phyloP scores from a whole-genome alignment of 2,888 invertebrate genomes.

The Notodonta ziczac region DNA sequence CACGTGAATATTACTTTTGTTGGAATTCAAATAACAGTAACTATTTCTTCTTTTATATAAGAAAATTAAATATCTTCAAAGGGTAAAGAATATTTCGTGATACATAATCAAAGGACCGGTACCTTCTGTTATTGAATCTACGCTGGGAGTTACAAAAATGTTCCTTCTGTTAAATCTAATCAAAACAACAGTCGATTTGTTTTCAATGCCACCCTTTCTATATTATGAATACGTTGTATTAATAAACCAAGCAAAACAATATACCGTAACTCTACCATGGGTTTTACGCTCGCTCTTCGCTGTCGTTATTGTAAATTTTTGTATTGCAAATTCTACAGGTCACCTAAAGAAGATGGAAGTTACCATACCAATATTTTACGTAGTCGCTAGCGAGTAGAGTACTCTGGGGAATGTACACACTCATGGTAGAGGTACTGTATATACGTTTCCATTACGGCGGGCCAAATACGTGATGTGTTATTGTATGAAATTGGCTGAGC shows the following conservation, averaged over 20 bases:
- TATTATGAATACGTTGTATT: conserved; percentile 64
- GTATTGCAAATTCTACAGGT: too few species aligned
- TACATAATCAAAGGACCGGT: conserved; percentile 8
- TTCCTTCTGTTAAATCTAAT: conserved; percentile 67
- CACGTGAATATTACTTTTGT: conserved; percentile 28
- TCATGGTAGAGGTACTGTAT: conserved; percentile 30
- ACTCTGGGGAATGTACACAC: too few species aligned
- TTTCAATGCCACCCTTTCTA: conserved; percentile 58
- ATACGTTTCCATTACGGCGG: conserved; percentile 58
- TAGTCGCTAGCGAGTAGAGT: too few species aligned
- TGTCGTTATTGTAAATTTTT: too few species aligned
- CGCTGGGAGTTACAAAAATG: conserved; percentile 46
- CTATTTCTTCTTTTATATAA: conserved; percentile 16
- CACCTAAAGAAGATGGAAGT: too few species aligned
- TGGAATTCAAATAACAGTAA: conserved; percentile 15
- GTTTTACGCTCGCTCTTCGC: too few species aligned
- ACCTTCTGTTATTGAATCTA: conserved; percentile 45
- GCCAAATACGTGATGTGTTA: conserved; percentile 66
- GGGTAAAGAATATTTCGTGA: conserved; percentile 17
- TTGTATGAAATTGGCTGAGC: conserved; percentile 71
- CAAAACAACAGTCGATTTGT: conserved; percentile 59
- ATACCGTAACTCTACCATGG: background rate
- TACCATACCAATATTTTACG: too few species aligned
- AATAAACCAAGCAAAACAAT: conserved; percentile 68
- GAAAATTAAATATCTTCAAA: conserved; percentile 33